Evolutionary conservation across 2,797 vertebrate genomes (phyloP).

Genomic region (Cuculus canorus): DNA sequence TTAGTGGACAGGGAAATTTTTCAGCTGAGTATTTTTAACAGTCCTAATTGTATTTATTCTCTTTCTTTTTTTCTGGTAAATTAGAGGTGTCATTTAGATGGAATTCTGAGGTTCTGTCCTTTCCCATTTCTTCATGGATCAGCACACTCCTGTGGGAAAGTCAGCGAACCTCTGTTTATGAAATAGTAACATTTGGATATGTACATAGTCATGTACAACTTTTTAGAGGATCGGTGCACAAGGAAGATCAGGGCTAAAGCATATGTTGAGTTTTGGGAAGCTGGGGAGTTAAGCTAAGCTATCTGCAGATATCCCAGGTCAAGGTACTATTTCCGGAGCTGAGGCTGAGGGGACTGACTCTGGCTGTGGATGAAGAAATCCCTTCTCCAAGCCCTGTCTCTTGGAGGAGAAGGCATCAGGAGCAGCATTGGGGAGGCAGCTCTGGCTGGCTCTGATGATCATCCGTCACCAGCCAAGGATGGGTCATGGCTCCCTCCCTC

Average conservation of each 20-base stretch:
- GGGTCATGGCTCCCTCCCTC: neutral
- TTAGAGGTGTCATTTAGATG: neutral
- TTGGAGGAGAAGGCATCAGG: neutral
- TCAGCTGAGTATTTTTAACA: neutral
- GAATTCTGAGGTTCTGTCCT: neutral
- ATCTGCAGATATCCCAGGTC: neutral
- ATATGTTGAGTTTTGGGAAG: neutral
- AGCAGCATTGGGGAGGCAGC: neutral
- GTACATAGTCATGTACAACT: neutral
- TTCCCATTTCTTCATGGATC: neutral
- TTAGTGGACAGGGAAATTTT: neutral
- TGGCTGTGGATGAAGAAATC: neutral
- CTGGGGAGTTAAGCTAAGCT: neutral
- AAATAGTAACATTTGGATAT: neutral
- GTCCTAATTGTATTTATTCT: neutral
- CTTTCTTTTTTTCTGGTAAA: neutral
- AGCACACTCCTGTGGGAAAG: neutral
- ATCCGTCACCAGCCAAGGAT: neutral
- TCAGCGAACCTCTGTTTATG: neutral
- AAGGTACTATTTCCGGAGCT: neutral
- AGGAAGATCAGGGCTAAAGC: neutral
- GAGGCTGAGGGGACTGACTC: neutral
- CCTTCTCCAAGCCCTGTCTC: neutral
- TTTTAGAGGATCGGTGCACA: neutral
- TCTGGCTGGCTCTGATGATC: accelerated